These are phyloP conservation scores for Scyliorhinus canicula DNA, from an alignment of 2,797 vertebrate genomes.

Conservation along the genomic window DNA sequence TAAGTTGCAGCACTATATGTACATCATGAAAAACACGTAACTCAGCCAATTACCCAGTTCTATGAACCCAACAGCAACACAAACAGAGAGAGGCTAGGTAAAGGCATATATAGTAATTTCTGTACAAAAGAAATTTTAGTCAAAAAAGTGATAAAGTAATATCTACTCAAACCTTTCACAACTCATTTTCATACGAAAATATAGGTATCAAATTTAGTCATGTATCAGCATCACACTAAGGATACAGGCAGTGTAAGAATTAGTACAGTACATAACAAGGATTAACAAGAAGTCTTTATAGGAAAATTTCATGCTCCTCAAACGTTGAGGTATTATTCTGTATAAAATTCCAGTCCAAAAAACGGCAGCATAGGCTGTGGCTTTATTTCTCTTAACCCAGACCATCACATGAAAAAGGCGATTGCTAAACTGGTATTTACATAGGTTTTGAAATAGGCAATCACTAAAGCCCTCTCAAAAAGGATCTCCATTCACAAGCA, in stretches of 20 bases:
- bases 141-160: constrained; percentile 97
- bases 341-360: constrained; percentile 95
- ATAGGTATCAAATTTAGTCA: constrained; percentile 99
- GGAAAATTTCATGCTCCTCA: constrained; percentile 87
- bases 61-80: constrained; percentile 97
- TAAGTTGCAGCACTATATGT: constrained; percentile 99
- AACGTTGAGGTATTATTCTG: constrained; percentile 98
- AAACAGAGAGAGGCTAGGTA: constrained; percentile 76
- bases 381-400: constrained; percentile 57
- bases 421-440: constrained; percentile 93
- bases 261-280: constrained; percentile 87
- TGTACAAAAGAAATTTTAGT: constrained; percentile 90
- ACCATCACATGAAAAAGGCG: constrained; percentile 84
- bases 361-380: constrained; percentile 73
- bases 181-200: constrained; percentile 99
- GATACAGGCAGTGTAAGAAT: constrained; percentile 96
- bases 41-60: constrained; percentile 87
- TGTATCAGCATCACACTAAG: constrained; percentile 99
- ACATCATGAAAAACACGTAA: constrained; percentile 73
- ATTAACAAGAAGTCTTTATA: constrained; percentile 92
- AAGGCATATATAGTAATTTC: constrained; percentile 89
- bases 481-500: constrained; percentile 44
- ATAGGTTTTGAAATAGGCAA: constrained; percentile 72
- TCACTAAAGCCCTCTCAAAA: constrained; percentile 44
- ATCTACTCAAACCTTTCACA: constrained; percentile 93